Evolutionary conservation across 2,797 vertebrate species (phyloP), one percentile per base, ranked within the genome.

Genomic region (Botia almorhae): DNA sequence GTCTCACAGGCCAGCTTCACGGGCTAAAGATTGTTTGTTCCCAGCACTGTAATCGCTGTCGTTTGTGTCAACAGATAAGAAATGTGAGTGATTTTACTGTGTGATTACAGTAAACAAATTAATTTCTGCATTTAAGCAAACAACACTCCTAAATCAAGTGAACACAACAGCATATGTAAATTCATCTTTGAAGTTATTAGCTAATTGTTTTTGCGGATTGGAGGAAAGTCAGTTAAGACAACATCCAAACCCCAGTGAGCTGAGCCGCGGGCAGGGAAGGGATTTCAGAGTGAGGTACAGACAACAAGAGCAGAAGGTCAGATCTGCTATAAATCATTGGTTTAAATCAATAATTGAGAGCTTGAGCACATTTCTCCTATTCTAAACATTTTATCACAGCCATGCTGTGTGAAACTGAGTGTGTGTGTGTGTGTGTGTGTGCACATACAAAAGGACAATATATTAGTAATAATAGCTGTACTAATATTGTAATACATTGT

Each of bases 21-120:
- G 21, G 23, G 56, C 46, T 43, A 48, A 51, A 77, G 83, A 81
- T 76, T 84, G 64, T 51, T 56, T 69, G 67, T 81, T 85, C 74
- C 76, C 65, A 36, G 63, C 46, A 36, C 50, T 61, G 72, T 85
- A 88, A 85, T 86, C 84, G 72, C 36, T 0, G n/a, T 21, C 63
- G 81, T 79, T 86, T 83, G 79, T 84, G 82, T 81, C 79, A 85
- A 85, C 81, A 85, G 74, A 88, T 84, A 69, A 82, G 79, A 78
- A 74, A 71, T 85, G 68, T n/a, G 71, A 74, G 64, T 6, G 60
- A 65, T 76, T 84, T 84, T 81, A 80, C 71, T 63, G 72, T 23
- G 46, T 60, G 82, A 85, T 80, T 81, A 73, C 60, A 68, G 55
- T 76, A 84, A 87, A 85, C 63, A 71, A 61, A 61, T 79, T 65